Evolutionary conservation across 2,113 vertebrate species (phyloP), one percentile per base, ranked within the genome.

Genomic region (Toxotes chatareus): DNA sequence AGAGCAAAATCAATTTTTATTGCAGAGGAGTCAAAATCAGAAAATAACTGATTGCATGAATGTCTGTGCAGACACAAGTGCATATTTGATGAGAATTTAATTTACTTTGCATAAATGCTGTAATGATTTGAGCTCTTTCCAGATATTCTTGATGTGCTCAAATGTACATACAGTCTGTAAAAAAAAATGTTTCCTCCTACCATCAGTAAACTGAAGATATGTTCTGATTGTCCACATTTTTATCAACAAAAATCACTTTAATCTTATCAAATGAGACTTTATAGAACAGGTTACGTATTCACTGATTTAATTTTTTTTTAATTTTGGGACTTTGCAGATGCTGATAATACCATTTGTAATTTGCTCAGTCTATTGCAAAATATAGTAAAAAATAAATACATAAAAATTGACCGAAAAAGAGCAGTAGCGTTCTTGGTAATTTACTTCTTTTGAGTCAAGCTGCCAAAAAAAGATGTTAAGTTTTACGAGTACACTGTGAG

Each of bases 401-500:
- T 40, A 62, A 46, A 59, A 47, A 3, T 1, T 12, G 5, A 46
- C 21, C 60, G 21, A 10, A 66, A 79, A 56, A 8, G 3, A 67
- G 65, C n/a, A 34, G 36, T 63, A 19, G 13, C 70, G 6, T 1
- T 74, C 5, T 9, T 44, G 38, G 40, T 42, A 5, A 47, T 55
- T 59, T 76, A 13, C 31, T 36, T 73, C 1, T 49, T 59, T 76
- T 11, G 7, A 34, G 21, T 57, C 7, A 12, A 53, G 42, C 9
- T 42, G 13, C 27, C 49, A 16, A 72, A 12, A 55, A 69, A 55
- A 27, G 32, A 42, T 69, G 36, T 73, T 62, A 5, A 47, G 62
- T 83, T 80, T 74, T 40, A 34, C 46, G 32, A 59, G 42, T 47
- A 47, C 67, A 55, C 62, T 57, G 31, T 70, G 2, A 23, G 14